phyloP scores from a whole-genome alignment of 2,888 invertebrate species.

The Stictocephala bisonia region DNA sequence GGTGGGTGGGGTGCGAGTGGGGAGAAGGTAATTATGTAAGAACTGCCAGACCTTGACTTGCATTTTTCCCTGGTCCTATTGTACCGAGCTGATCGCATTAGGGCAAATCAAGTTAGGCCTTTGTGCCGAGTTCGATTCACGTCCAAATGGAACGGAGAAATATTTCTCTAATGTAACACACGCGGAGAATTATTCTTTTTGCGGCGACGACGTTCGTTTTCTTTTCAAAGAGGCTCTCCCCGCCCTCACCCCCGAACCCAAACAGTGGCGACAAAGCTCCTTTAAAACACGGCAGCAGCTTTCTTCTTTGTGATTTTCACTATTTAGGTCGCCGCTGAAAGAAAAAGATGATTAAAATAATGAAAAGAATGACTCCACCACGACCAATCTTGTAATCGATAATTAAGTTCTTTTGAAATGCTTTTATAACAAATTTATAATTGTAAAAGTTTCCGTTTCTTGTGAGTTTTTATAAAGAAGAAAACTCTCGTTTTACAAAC shows the following conservation, averaged over 20 bases:
- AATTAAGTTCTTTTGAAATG: slow-evolving; percentile 39
- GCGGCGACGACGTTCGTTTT: slow-evolving; percentile 36
- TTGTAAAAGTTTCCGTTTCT: slow-evolving; percentile 22
- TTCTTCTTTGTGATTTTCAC: slow-evolving; percentile 23
- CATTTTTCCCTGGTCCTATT: background rate
- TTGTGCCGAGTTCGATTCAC: slow-evolving; percentile 15
- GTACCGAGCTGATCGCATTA: slow-evolving; percentile 30
- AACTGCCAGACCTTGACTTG: too few relatives aligned
- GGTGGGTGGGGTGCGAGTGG: too few relatives aligned
- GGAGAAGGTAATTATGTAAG: background rate
- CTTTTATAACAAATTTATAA: slow-evolving; percentile 16
- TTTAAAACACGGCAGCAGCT: slow-evolving; percentile 17
- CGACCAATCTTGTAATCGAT: slow-evolving; percentile 24
- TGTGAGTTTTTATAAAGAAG: background rate
- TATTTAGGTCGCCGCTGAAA: slow-evolving; percentile 32
- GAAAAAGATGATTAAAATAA: slow-evolving; percentile 42
- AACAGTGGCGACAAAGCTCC: slow-evolving; percentile 6
- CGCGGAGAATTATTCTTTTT: slow-evolving; percentile 37
- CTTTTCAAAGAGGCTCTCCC: slow-evolving; percentile 1
- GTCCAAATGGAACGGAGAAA: slow-evolving; percentile 29
- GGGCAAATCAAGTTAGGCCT: slow-evolving; percentile 32
- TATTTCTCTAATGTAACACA: slow-evolving; percentile 43
- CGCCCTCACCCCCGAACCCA: background rate
- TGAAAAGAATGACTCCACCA: slow-evolving; percentile 19
- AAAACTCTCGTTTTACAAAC: background rate